Conservation (phyloP, 1,140 invertebrate species). For the Eulimnadia texana region DNA sequence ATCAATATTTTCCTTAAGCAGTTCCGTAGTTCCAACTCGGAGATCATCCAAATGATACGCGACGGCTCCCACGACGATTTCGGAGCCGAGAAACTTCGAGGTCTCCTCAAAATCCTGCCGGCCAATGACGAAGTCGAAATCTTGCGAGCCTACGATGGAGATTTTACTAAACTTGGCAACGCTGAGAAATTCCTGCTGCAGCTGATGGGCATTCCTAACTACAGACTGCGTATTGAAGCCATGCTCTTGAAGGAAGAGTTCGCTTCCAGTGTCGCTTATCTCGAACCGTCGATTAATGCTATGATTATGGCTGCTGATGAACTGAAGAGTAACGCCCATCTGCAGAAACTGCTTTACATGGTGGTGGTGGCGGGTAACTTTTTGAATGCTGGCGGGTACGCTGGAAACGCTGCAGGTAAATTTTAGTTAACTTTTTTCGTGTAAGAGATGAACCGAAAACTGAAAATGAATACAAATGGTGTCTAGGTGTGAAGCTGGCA, state of each 20-base stretch:
- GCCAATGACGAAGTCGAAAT: conserved; percentile 85
- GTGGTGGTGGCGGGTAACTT: conserved; percentile 86
- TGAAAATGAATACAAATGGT: no score
- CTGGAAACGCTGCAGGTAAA: conserved; percentile 82
- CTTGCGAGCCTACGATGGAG: conserved; percentile 69
- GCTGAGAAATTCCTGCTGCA: conserved; percentile 85
- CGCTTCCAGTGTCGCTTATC: conserved; percentile 71
- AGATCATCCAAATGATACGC: conserved; percentile 74
- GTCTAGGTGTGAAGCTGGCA: conserved; percentile 57
- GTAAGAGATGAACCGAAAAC: no score
- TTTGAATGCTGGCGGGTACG: conserved; percentile 88
- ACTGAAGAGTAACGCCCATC: conserved; percentile 54
- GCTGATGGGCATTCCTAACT: conserved; percentile 73
- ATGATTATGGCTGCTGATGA: conserved; percentile 80
- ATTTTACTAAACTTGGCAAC: conserved; percentile 64
- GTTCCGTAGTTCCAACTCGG: conserved; percentile 77
- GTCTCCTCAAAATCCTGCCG: conserved; percentile 81
- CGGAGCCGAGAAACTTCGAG: conserved; percentile 78
- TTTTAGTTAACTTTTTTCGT: not conserved
- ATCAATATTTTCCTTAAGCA: conserved; percentile 98
- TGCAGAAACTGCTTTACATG: conserved; percentile 84
- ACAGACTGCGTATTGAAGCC: conserved; percentile 81
- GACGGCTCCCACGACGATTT: conserved; percentile 77
- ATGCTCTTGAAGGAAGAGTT: conserved; percentile 96
- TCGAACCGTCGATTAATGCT: conserved; percentile 82